Base-by-base conservation (phyloP, 2,888 invertebrate species). In the Tortricodes alternella region DNA sequence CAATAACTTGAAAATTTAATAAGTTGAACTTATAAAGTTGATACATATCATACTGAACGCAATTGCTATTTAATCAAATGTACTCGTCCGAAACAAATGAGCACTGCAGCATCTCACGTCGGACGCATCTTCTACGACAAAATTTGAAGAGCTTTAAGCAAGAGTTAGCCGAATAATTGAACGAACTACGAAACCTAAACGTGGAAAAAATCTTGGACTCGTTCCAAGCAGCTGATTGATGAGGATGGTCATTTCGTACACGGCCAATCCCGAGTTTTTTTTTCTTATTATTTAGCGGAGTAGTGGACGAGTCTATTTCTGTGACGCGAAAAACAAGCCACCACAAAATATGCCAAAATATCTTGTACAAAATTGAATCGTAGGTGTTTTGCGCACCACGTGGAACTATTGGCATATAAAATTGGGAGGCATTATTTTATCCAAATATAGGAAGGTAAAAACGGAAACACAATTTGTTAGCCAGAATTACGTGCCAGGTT, bases 191-290 rank as follows among this genome's bases (percentile, higher is more conserved):
- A 86, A 88, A 89, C 82, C 84, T 89, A 89, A 89, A 89, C 89
- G 88, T 87, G 86, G 88, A 89, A 90, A 89, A 89, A 90, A 89
- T 85, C 74, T 90, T 90, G 89, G 90, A 87, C 77, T 67, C 74
- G 73, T 71, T 88, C 90, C 90, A 90, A 90, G 83, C 85, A 88
- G 88, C 88, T 90, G 90, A 90, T 90, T 89, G 90, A 90, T 90
- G 90, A 89, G 90, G 90, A 89, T 90, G 90, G 90, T 87, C 90
- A 90, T 89, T 88, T 89, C 82, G 89, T 85, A 85, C 89, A 89
- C 89, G 88, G 85, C 89, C 89, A 90, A 90, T 89, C 89, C 80
- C 79, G 85, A 84, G 81, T 84, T 86, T 88, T 84, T 86, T 88
- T 89, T 89, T 90, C 89, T 84, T 90, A 89, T 89, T 90, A 89